phyloP scores from a whole-genome alignment of 2,113 vertebrate genomes.

The Pholis gunnellus region DNA sequence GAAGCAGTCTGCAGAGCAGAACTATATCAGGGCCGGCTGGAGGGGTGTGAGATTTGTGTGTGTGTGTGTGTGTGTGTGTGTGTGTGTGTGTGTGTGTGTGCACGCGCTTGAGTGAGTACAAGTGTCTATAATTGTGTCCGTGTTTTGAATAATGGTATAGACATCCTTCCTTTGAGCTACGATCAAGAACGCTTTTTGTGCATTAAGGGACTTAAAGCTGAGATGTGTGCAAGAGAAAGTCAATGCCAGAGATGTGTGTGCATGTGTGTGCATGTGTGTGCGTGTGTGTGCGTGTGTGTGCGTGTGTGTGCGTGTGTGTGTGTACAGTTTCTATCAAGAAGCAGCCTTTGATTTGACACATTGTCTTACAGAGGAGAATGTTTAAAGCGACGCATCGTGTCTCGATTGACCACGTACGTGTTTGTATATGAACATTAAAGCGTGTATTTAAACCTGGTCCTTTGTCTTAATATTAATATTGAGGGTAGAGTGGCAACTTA shows the following conservation, averaged over 20 bases:
- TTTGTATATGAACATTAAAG: constrained; percentile 54
- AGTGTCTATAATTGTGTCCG: constrained; percentile 66
- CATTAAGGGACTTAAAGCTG: constrained; percentile 54
- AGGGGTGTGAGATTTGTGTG: constrained; percentile 60
- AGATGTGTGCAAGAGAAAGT: constrained; percentile 30
- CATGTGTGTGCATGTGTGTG: constrained; percentile 4
- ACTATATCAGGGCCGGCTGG: constrained; percentile 78
- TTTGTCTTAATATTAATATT: constrained; percentile 30
- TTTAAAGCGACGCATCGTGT: constrained; percentile 12
- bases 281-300: constrained; percentile 32
- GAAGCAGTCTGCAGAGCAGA: constrained; percentile 79
- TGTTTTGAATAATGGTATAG: constrained; percentile 75
- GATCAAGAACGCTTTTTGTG: constrained; percentile 64
- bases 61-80: constrained; percentile 40
- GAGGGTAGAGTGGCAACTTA: constrained; percentile 14
- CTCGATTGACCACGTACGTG: constrained; percentile 26
- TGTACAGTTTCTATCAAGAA: constrained; percentile 18
- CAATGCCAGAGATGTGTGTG: constrained; percentile 14
- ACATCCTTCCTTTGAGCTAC: constrained; percentile 67
- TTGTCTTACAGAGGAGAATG: background rate
- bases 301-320: constrained; percentile 35
- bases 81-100: constrained; percentile 19
- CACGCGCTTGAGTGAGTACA: constrained; percentile 38
- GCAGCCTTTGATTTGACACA: constrained; percentile 54
- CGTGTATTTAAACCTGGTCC: constrained; percentile 28